A percentile compares a stretch with the other conserved stretches of the same genome.
These are phyloP conservation scores for Drosophila buzzatii DNA, from an alignment of 2,888 invertebrate species.

Conservation along the genomic window DNA sequence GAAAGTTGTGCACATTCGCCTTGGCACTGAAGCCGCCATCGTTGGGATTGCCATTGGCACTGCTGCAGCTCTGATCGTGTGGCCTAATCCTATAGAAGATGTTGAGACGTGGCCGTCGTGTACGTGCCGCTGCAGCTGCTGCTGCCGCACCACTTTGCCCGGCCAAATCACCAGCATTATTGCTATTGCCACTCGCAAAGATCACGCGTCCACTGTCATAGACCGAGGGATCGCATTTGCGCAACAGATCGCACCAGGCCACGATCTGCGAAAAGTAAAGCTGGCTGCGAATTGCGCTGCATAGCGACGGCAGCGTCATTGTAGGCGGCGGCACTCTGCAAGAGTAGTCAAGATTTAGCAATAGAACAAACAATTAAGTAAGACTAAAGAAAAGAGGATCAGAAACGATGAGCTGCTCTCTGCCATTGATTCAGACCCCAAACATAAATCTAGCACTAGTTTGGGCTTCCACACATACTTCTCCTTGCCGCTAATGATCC, in stretches of 20 bases:
- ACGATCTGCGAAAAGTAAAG: constrained; percentile 98
- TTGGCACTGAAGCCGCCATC: constrained; percentile 83
- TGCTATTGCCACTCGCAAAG: constrained; percentile 60
- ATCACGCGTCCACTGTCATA: constrained; percentile 85
- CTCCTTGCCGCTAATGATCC: constrained; percentile 84
- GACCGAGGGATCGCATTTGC: constrained; percentile 84
- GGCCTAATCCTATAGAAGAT: constrained; percentile 85
- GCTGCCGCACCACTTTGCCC: constrained; percentile 33
- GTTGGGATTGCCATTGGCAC: constrained; percentile 45
- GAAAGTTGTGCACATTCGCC: constrained; percentile 85
- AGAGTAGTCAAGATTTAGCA: neutral
- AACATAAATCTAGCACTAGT: neutral
- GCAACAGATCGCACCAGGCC: constrained; percentile 90
- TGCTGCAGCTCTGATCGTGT: constrained; percentile 80
- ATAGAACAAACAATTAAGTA: too few relatives aligned
- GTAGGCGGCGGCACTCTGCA: constrained; percentile 88
- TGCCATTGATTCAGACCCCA: too few relatives aligned
- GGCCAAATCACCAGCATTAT: constrained; percentile 76
- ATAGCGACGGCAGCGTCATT: constrained; percentile 89
- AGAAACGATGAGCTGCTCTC: neutral
- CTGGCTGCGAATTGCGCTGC: constrained; percentile 97
- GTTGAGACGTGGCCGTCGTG: constrained; percentile 83
- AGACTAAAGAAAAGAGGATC: neutral
- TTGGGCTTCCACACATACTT: constrained; percentile 75
- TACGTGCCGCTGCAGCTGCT: constrained; percentile 2